Evolutionary conservation across 2,888 invertebrate genomes (phyloP), one percentile per base, ranked within the genome.

Genomic region (Congeria kusceri): DNA sequence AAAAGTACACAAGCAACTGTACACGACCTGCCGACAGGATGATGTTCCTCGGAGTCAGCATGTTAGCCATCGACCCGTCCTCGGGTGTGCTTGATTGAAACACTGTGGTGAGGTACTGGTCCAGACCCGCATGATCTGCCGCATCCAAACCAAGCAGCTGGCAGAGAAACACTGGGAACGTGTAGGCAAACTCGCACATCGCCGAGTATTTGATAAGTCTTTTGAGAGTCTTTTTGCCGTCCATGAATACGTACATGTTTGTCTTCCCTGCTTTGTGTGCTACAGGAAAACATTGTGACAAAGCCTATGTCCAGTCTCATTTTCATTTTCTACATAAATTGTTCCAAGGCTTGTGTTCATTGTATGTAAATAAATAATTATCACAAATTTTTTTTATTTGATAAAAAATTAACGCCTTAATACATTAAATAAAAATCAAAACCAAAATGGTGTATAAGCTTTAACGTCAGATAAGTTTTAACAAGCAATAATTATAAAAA

Each of bases 121-220:
- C 83, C n/a, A 83, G 76, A 1, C 56, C 53, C 5, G 47, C 20
- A 7, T 58, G 28, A 25, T 81, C 78, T 47, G 65, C 74, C 28
- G 29, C 53, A 47, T 67, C 49, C 5, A 80, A 44, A 25, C 71
- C 67, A 23, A 80, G 56, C 4, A 80, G 39, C 49, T 83, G 79
- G 53, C 76, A 74, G 18, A 80, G 64, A 58, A 65, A 84, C 25
- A 69, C 71, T 0, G 80, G 84, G 28, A 61, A 78, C 11, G 77
- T 72, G 71, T 80, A 80, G 9, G 80, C 77, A 27, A 76, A 69
- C 47, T 27, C 57, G 0, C 53, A 39, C 23, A 70, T 67, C 23
- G 59, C 61, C 23, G 62, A 29, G 44, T 80, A 84, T 5, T 53
- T 67, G 4, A 84, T 3, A 1, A 65, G 13, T 4, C 28, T 25